These are phyloP conservation scores for Asbolus verrucosus DNA, from an alignment of 1,140 invertebrate species.

Conservation along the genomic window DNA sequence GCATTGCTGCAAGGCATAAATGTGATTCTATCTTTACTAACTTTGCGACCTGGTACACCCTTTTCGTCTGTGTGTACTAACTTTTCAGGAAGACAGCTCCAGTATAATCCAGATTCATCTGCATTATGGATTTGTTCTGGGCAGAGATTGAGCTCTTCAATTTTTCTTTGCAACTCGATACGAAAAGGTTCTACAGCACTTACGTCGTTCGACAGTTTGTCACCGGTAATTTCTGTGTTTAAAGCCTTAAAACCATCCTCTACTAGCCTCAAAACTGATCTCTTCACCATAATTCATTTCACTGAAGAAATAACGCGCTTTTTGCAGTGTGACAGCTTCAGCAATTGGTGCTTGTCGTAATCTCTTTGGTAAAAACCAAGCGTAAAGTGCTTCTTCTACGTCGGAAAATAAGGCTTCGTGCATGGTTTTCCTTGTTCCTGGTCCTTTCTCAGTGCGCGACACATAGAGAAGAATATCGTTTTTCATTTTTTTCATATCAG, in stretches of 20 bases:
- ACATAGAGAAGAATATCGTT: too few species aligned
- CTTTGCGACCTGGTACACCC: slow-evolving; percentile 50
- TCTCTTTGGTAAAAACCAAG: too few species aligned
- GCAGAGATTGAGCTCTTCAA: slow-evolving; percentile 41
- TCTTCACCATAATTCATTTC: too few species aligned
- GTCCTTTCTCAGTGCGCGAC: too few species aligned
- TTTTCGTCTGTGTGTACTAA: slow-evolving; percentile 26
- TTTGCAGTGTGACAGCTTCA: too few species aligned
- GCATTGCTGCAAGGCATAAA: slow-evolving; percentile 62
- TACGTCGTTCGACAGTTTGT: slow-evolving; percentile 38
- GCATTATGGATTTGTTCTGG: slow-evolving; percentile 49
- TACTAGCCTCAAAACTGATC: slow-evolving; percentile 31
- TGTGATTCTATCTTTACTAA: slow-evolving; percentile 62
- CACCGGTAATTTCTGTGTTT: slow-evolving; percentile 42
- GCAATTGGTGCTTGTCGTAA: too few species aligned
- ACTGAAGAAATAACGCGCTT: too few species aligned
- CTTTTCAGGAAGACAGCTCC: slow-evolving; percentile 45
- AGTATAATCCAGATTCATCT: slow-evolving; percentile 48
- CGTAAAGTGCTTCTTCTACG: too few species aligned
- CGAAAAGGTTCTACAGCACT: slow-evolving; percentile 24
- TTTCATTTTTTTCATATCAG: too few species aligned
- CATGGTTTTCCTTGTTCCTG: too few species aligned
- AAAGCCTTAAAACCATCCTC: slow-evolving; percentile 40
- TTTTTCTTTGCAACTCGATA: slow-evolving; percentile 8
- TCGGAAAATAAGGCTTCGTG: too few species aligned